A percentile compares a stretch with the other conserved stretches of the same genome.
Evolutionary conservation across 2,888 invertebrate genomes (phyloP).

Genomic region (Sturmia bella): DNA sequence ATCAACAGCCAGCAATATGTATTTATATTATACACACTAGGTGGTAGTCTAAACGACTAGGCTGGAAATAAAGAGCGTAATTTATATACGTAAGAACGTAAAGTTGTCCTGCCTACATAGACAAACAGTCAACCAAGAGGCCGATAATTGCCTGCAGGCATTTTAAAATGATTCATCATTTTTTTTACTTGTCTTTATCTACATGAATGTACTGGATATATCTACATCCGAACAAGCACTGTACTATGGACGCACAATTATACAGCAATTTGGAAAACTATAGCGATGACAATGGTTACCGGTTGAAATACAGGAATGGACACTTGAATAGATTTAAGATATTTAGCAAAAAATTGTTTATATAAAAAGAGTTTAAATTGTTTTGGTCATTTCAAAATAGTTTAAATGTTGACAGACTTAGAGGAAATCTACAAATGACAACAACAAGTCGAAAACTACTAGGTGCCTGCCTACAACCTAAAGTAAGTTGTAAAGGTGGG

Average conservation of each 20-base stretch:
- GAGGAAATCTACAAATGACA: no score
- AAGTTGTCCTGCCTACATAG: no score
- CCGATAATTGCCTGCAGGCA: slow-evolving; percentile 26
- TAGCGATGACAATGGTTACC: neutral
- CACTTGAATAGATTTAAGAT: neutral
- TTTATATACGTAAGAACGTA: no score
- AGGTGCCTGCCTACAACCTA: no score
- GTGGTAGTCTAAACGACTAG: neutral
- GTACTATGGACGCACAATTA: neutral
- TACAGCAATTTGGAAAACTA: neutral
- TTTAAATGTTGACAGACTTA: no score
- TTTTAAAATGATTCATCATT: slow-evolving; percentile 60
- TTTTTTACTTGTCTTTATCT: neutral
- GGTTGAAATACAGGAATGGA: neutral
- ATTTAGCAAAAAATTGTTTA: no score
- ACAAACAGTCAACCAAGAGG: neutral
- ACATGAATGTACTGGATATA: neutral
- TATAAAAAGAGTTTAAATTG: no score
- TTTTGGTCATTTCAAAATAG: no score
- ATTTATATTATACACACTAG: neutral
- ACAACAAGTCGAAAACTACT: no score
- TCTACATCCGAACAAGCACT: neutral
- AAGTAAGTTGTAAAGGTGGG: no score
- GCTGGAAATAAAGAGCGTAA: no score
- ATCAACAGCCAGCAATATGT: neutral